Conservation (phyloP, 2,797 vertebrate species). For the Sphaeramia orbicularis region DNA sequence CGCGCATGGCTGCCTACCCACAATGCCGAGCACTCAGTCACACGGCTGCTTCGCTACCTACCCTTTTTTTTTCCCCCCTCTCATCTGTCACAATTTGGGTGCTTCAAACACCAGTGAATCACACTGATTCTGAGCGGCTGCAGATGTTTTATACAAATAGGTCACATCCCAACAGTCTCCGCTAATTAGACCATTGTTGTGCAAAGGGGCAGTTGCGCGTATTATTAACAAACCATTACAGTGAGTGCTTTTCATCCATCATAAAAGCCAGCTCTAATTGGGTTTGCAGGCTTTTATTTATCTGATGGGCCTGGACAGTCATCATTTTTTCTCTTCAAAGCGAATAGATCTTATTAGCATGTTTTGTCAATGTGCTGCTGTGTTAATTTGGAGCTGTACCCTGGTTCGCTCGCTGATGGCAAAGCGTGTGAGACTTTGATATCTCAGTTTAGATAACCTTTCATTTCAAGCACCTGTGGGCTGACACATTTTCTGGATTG, state of each 20-base stretch:
- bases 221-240: slow-evolving; percentile 79
- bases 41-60: slow-evolving; percentile 38
- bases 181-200: slow-evolving; percentile 76
- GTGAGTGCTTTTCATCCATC: slow-evolving; percentile 71
- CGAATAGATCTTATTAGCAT: slow-evolving; percentile 68
- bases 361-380: slow-evolving; percentile 44
- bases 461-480: slow-evolving; percentile 24
- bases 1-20: slow-evolving; percentile 36
- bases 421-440: slow-evolving; percentile 19
- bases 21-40: slow-evolving; percentile 52
- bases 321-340: slow-evolving; percentile 68
- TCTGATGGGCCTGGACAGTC: slow-evolving; percentile 58
- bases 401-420: slow-evolving; percentile 16
- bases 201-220: slow-evolving; percentile 53
- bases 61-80: slow-evolving; percentile 7
- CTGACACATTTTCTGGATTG: slow-evolving; percentile 5
- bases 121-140: slow-evolving; percentile 51
- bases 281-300: slow-evolving; percentile 66
- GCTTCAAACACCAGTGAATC: slow-evolving; percentile 50
- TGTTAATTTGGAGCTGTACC: slow-evolving; percentile 40
- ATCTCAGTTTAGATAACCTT: slow-evolving; percentile 39
- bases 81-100: slow-evolving; percentile 61
- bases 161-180: slow-evolving; percentile 74
- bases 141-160: slow-evolving; percentile 78
- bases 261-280: slow-evolving; percentile 71